These are phyloP conservation scores for Spisula solida DNA, from an alignment of 2,888 invertebrate genomes.

Conservation along the genomic window DNA sequence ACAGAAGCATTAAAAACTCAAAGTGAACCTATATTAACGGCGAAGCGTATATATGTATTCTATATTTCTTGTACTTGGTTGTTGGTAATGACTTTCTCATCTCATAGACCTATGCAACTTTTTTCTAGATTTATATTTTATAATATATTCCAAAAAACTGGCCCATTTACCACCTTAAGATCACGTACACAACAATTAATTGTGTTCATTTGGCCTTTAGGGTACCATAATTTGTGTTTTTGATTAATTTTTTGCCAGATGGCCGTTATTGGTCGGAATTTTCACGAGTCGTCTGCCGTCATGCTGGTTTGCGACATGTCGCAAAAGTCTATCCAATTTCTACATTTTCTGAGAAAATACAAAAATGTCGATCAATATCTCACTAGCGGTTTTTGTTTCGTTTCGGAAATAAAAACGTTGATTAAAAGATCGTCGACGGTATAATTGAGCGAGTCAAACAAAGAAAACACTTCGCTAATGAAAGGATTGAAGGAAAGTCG, in stretches of 20 bases:
- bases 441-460: slow-evolving; percentile 46
- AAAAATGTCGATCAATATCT: slow-evolving; percentile 48
- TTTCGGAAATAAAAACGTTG: slow-evolving; percentile 46
- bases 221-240: slow-evolving; percentile 49
- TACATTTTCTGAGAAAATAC: slow-evolving; percentile 56
- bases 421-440: slow-evolving; percentile 57
- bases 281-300: slow-evolving; percentile 53
- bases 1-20: no score
- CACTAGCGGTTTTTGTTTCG: slow-evolving; percentile 55
- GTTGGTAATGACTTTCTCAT: no score
- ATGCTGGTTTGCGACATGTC: slow-evolving; percentile 64
- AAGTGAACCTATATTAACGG: no score
- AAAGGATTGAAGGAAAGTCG: slow-evolving; percentile 38
- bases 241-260: slow-evolving; percentile 67
- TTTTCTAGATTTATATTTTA: no score
- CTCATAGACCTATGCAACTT: no score
- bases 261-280: slow-evolving; percentile 62
- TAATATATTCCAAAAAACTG: no score
- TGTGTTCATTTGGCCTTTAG: slow-evolving; percentile 30
- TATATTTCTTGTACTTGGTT: no score
- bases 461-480: slow-evolving; percentile 36
- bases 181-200: neutral
- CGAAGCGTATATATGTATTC: no score
- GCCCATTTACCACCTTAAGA: neutral
- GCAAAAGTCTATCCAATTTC: slow-evolving; percentile 68